A percentile compares a stretch with the other conserved stretches of the same genome.
phyloP scores from a whole-genome alignment of 2,888 invertebrate species.

The Drosophila atripex region DNA sequence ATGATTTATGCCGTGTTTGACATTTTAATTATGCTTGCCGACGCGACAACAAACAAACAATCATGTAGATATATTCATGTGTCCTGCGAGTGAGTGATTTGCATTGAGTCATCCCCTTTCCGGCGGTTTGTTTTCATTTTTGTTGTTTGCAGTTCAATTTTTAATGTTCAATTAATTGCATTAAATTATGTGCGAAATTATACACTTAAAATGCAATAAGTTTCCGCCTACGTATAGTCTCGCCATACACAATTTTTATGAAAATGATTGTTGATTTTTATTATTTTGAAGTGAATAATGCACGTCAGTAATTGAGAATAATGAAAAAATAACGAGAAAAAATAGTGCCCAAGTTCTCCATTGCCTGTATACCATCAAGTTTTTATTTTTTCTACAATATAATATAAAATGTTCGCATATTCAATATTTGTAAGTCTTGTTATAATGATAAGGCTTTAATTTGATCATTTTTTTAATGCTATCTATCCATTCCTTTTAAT shows the following conservation, averaged over 20 bases:
- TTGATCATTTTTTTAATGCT: background rate
- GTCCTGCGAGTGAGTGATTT: constrained; percentile 16
- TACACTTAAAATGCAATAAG: constrained; percentile 40
- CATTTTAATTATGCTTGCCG: constrained; percentile 71
- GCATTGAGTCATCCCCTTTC: constrained; percentile 34
- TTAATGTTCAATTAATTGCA: constrained; percentile 62
- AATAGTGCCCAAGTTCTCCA: too few species aligned
- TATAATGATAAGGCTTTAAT: background rate
- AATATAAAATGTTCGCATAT: too few species aligned
- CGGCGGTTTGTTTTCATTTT: constrained; percentile 45
- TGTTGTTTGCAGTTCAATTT: constrained; percentile 43
- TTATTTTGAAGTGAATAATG: constrained; percentile 1
- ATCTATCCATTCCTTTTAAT: constrained; percentile 32
- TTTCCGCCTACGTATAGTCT: background rate
- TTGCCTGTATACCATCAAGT: too few species aligned
- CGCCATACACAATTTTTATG: background rate
- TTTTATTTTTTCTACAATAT: too few species aligned
- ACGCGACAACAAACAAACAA: constrained; percentile 43
- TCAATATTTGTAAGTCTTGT: too few species aligned
- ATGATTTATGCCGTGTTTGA: constrained; percentile 63
- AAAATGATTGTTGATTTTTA: constrained; percentile 1
- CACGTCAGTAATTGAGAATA: background rate
- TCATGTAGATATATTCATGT: constrained; percentile 29
- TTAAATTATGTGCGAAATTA: constrained; percentile 55
- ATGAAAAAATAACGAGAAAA: background rate